Evolutionary conservation across 2,888 invertebrate species (phyloP).

Genomic region (Tenthredo scrophulariae): DNA sequence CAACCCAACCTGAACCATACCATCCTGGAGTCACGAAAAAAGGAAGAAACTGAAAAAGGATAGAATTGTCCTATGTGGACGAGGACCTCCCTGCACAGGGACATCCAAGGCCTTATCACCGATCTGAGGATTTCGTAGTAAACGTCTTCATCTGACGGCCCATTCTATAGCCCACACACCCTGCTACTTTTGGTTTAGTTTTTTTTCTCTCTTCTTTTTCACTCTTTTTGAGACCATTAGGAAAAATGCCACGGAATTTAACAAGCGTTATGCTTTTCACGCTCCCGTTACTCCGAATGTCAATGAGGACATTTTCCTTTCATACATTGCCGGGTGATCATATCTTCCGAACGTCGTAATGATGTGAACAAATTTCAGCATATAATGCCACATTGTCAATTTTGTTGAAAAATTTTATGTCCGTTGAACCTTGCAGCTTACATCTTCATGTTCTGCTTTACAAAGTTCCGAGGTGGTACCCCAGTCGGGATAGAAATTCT

Average conservation of each 20-base stretch:
- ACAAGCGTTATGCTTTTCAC: background rate
- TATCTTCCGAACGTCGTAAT: background rate
- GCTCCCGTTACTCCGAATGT: background rate
- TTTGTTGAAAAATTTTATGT: background rate
- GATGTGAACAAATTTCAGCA: background rate
- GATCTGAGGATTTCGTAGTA: conserved; percentile 59
- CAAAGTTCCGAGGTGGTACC: background rate
- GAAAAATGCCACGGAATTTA: background rate
- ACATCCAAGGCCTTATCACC: background rate
- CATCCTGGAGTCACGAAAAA: background rate
- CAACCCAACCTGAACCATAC: background rate
- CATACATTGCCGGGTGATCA: background rate
- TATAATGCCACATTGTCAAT: background rate
- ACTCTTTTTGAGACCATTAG: background rate
- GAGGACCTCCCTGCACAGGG: conserved; percentile 24
- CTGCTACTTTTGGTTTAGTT: conserved; percentile 38
- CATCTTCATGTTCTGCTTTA: background rate
- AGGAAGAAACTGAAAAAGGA: conserved; percentile 8
- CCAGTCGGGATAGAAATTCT: no score
- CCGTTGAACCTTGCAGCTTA: background rate
- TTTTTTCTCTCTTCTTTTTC: background rate
- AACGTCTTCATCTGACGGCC: conserved; percentile 64
- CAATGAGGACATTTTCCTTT: background rate
- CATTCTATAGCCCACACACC: conserved; percentile 63
- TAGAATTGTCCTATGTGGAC: conserved; percentile 9